These are phyloP conservation scores for Acanthurus leucopareius DNA, from an alignment of 2,797 vertebrate genomes.

Conservation along the genomic window DNA sequence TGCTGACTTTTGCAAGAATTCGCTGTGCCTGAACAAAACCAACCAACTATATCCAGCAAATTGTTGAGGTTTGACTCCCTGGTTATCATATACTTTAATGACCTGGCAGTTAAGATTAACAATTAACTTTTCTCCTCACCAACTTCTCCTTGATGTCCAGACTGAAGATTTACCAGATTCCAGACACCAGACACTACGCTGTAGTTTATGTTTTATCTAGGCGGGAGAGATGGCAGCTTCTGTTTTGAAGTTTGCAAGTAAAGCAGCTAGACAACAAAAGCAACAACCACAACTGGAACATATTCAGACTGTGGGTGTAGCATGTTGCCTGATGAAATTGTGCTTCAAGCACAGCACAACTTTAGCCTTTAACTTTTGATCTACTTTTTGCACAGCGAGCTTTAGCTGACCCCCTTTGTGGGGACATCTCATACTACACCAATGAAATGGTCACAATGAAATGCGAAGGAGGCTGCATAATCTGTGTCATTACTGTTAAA, in stretches of 20 bases:
- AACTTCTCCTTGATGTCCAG: too few relatives aligned
- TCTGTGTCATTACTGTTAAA: background rate
- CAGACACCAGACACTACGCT: too few relatives aligned
- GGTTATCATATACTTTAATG: too few relatives aligned
- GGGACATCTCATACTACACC: background rate
- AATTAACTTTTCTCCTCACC: too few relatives aligned
- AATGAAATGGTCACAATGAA: background rate
- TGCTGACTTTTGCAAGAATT: too few relatives aligned
- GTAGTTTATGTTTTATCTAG: background rate
- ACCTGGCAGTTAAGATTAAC: too few relatives aligned
- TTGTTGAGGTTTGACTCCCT: too few relatives aligned
- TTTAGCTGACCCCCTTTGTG: background rate
- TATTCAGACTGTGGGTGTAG: background rate
- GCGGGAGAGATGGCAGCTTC: background rate
- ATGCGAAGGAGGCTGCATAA: background rate
- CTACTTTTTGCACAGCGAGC: background rate
- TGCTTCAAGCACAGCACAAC: background rate
- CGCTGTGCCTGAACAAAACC: too few relatives aligned
- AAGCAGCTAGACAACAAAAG: background rate
- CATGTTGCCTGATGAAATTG: background rate
- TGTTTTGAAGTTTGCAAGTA: background rate
- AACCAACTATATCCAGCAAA: too few relatives aligned
- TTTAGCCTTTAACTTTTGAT: background rate
- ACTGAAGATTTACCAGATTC: too few relatives aligned
- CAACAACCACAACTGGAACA: background rate